Evolutionary conservation across 1,140 invertebrate genomes (phyloP).

Genomic region (Luehdorfia chinensis): DNA sequence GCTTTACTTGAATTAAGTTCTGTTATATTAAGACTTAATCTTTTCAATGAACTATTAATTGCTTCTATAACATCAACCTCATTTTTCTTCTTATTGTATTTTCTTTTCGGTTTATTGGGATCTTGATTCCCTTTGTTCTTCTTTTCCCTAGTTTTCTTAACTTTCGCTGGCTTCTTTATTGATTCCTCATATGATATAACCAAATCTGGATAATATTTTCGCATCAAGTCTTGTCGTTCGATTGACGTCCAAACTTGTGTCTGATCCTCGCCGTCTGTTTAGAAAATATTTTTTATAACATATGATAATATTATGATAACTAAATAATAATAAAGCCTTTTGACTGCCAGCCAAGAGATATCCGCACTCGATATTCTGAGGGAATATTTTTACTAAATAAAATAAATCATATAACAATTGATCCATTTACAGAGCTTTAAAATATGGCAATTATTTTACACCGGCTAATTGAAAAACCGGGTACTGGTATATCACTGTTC

Average conservation of each 20-base stretch:
- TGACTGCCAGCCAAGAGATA: no score
- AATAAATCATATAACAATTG: no score
- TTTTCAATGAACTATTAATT: conserved; percentile 45
- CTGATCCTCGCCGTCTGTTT: conserved; percentile 70
- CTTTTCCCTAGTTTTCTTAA: conserved; percentile 73
- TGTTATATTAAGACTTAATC: conserved; percentile 38
- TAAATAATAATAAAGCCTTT: no score
- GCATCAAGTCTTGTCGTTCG: conserved; percentile 82
- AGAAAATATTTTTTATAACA: no score
- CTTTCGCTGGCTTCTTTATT: conserved; percentile 77
- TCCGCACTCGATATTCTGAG: no score
- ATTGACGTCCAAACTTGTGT: conserved; percentile 79
- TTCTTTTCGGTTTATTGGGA: conserved; percentile 71
- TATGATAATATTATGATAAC: no score
- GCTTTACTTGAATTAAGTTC: conserved; percentile 42
- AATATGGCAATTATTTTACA: no score
- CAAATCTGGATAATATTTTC: conserved; percentile 81
- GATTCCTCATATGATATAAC: conserved; percentile 72
- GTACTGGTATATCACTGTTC: no score
- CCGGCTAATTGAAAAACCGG: no score
- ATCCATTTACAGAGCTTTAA: no score
- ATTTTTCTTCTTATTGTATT: conserved; percentile 54
- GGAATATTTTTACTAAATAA: no score
- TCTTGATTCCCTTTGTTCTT: conserved; percentile 53
- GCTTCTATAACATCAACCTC: conserved; percentile 33